Evolutionary conservation across 2,888 invertebrate genomes (phyloP).

Genomic region (Caenorhabditis doughertyi): DNA sequence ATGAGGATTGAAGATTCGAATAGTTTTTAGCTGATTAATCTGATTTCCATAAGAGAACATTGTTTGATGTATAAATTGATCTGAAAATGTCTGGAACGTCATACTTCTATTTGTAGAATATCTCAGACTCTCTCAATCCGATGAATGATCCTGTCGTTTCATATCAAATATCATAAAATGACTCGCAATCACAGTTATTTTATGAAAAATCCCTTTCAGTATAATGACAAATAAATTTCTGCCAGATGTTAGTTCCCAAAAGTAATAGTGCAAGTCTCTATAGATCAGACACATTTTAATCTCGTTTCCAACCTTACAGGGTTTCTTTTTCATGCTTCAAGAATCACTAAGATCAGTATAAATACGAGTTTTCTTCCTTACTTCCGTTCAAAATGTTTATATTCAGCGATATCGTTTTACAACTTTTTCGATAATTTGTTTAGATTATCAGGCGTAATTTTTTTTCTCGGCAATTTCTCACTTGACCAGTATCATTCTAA

Average conservation of each 20-base stretch:
- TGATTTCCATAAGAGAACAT: background rate
- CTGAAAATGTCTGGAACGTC: constrained; percentile 3
- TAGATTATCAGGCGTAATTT: too few relatives aligned
- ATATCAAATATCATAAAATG: constrained; percentile 6
- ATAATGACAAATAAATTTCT: background rate
- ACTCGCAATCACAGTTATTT: background rate
- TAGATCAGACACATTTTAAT: background rate
- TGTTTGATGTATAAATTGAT: background rate
- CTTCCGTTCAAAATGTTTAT: too few relatives aligned
- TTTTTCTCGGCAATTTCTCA: too few relatives aligned
- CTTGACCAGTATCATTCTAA: too few relatives aligned
- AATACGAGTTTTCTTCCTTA: too few relatives aligned
- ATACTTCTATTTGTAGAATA: constrained; percentile 28
- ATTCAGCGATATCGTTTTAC: too few relatives aligned
- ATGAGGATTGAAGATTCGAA: too few relatives aligned
- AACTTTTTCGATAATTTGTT: too few relatives aligned
- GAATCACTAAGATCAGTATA: background rate
- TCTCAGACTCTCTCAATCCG: background rate
- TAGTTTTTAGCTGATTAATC: constrained; percentile 2
- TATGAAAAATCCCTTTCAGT: background rate
- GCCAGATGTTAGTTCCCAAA: background rate
- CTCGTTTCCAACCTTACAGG: background rate
- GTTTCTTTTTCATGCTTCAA: background rate
- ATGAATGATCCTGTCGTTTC: background rate
- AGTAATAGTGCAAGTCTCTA: too few relatives aligned